Percentiles rank a stretch among this genome's conserved stretches.
These are phyloP conservation scores for Suricata suricatta DNA, from an alignment of 2,113 vertebrate species.

Conservation along the genomic window DNA sequence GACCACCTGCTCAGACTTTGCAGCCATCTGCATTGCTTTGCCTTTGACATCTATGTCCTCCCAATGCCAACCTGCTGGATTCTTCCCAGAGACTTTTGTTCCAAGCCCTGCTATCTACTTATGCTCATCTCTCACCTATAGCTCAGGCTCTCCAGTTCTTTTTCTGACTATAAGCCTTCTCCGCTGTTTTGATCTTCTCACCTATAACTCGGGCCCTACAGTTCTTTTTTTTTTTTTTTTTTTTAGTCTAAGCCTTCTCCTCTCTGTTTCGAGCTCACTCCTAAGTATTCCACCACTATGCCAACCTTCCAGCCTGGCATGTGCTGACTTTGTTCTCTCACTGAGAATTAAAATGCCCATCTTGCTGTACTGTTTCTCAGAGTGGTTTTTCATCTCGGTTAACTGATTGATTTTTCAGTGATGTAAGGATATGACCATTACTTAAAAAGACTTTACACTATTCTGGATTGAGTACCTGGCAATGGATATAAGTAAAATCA, in stretches of 20 bases:
- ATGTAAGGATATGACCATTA: neutral
- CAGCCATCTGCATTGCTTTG: neutral
- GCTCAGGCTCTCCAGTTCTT: neutral
- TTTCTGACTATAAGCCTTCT: no score
- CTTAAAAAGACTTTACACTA: neutral
- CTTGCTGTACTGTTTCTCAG: neutral
- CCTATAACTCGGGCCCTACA: no score
- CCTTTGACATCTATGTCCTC: neutral
- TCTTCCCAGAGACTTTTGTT: conserved; percentile 2
- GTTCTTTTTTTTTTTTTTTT: neutral
- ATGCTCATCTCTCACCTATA: neutral
- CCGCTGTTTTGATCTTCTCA: no score
- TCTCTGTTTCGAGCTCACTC: neutral
- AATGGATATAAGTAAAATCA: conserved; percentile 36
- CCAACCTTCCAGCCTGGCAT: neutral
- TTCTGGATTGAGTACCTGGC: conserved; percentile 21
- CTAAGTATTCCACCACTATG: neutral
- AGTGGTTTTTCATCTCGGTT: neutral
- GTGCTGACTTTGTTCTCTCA: neutral
- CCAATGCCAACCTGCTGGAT: neutral
- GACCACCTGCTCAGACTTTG: neutral
- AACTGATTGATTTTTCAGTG: neutral
- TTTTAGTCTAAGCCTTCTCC: neutral
- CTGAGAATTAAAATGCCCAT: neutral
- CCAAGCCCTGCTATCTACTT: neutral